Evolutionary conservation across 2,113 vertebrate species (phyloP), one percentile per base, ranked within the genome.

Genomic region (Lepisosteus osseus): DNA sequence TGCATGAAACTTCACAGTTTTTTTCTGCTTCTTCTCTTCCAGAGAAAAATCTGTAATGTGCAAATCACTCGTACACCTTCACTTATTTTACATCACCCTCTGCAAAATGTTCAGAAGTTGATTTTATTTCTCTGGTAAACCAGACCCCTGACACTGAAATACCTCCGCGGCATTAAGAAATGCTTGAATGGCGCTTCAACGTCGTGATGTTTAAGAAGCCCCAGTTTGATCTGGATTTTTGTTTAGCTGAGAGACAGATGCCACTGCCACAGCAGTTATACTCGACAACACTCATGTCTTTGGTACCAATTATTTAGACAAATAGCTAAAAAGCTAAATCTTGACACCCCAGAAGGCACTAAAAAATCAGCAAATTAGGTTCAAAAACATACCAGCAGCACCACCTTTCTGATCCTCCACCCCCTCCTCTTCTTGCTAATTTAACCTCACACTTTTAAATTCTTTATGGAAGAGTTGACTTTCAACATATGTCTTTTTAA

Each of bases 371-470:
- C 44, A 45, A 67, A 44, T 54, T 67, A 67, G 41, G 41, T 29
- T 41, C 11, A 17, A 41, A 44, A 51, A 40, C 29, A 3, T 13
- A 66, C 13, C 3, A 47, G 15, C 65, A 5, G 42, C 71, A 12
- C 54, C 54, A 59, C 56, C 51, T 73, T n/a, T 47, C n/a, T 66
- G 12, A 7, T 7, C 43, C 54, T 44, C 54, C 29, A 8, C 17
- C 29, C 29, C 29, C 56, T 45, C 42, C 44, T 12, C 65, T 63
- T 54, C 65, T 67, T 67, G 55, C 40, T 68, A 75, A 69, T 57
- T 6, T 47, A 75, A 72, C 64, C 63, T 72, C 67, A 61, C 73
- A 72, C 73, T 17, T 75, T 68, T 65, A 55, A 72, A 63, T 72
- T 68, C 65, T 64, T 70, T 61, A 70, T 72, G 44, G 44, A 65